These are phyloP conservation scores for Bradypodion ventrale DNA, from an alignment of 2,797 vertebrate genomes.

Conservation along the genomic window DNA sequence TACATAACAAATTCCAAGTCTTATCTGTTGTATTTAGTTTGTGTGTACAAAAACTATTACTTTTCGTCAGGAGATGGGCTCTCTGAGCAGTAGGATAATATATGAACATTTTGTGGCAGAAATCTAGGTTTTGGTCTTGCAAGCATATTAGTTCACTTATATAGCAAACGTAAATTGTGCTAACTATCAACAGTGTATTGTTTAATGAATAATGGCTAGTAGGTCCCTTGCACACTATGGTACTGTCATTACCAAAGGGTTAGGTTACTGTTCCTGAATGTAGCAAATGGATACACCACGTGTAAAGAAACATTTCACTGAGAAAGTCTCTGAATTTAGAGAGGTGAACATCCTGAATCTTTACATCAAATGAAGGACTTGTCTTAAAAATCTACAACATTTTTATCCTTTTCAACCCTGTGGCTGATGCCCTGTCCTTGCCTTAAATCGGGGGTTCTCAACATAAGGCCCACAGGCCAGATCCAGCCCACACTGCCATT, in stretches of 20 bases:
- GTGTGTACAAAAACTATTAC: background rate
- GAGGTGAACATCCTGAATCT: background rate
- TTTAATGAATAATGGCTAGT: background rate
- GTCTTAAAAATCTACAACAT: background rate
- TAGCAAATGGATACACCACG: background rate
- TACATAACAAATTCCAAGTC: background rate
- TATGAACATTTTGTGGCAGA: background rate
- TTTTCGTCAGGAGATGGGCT: background rate
- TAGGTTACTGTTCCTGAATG: background rate
- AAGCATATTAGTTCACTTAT: background rate
- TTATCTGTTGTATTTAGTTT: background rate
- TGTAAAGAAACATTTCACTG: background rate
- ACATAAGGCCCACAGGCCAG: no score
- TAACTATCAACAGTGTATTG: background rate
- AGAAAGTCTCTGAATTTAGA: background rate
- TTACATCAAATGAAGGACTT: background rate
- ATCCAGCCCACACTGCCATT: no score
- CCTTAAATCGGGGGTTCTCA: background rate
- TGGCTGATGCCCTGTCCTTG: no score
- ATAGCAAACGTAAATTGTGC: background rate
- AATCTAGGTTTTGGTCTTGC: background rate
- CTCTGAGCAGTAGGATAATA: rapidly evolving
- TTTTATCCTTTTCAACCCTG: background rate
- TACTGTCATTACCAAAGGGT: background rate
- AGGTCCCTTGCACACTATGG: background rate